These are phyloP conservation scores for Enteromius viviparus DNA, from an alignment of 2,797 vertebrate genomes.

Conservation along the genomic window DNA sequence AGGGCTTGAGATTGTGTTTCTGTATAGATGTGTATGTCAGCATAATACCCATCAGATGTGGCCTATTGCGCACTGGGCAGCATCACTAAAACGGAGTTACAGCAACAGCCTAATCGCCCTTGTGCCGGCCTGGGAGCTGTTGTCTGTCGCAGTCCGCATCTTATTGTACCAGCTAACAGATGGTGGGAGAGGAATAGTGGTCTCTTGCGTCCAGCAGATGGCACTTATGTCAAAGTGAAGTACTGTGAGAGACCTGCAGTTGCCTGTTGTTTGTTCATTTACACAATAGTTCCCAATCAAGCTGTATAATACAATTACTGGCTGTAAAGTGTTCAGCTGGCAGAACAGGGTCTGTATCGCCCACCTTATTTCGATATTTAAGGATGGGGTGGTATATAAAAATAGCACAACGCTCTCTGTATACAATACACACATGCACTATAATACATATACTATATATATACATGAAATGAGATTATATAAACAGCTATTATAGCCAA, in stretches of 20 bases:
- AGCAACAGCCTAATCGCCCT: slow-evolving; percentile 11
- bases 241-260: neutral
- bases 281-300: slow-evolving; percentile 53
- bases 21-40: slow-evolving; percentile 11
- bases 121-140: slow-evolving; percentile 20
- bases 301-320: slow-evolving; percentile 60
- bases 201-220: slow-evolving; percentile 58
- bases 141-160: slow-evolving; percentile 1
- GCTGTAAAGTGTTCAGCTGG: slow-evolving; percentile 53
- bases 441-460: neutral
- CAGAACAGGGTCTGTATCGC: slow-evolving; percentile 36
- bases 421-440: too few relatives aligned
- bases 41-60: neutral
- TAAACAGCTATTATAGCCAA: neutral
- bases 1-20: neutral
- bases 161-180: slow-evolving; percentile 2
- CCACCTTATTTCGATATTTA: slow-evolving; percentile 33
- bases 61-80: neutral
- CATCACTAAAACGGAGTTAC: neutral
- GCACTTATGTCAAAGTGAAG: slow-evolving; percentile 65
- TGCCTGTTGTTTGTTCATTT: slow-evolving; percentile 53
- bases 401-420: neutral
- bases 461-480: neutral
- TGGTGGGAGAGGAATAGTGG: slow-evolving; percentile 3
- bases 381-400: neutral